A percentile compares a stretch with the other conserved stretches of the same genome.
Evolutionary conservation across 2,797 vertebrate species (phyloP).

Genomic region (Clarias pachynema): DNA sequence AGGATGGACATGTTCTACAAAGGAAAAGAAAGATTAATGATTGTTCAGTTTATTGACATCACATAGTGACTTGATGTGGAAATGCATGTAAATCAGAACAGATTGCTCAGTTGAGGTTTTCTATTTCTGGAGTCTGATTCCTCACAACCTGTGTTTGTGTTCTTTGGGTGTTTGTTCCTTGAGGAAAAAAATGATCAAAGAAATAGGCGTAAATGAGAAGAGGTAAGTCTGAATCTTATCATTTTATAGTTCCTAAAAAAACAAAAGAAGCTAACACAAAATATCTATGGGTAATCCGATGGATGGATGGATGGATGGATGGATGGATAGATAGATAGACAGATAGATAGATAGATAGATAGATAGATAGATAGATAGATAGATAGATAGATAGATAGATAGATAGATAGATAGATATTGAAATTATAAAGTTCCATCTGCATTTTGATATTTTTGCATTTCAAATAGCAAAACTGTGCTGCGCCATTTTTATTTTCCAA

Average conservation of each 20-base stretch:
- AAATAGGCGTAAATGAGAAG: too few species aligned
- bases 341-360: too few species aligned
- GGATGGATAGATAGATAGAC: too few species aligned
- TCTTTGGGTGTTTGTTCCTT: not conserved
- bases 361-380: too few species aligned
- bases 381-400: too few species aligned
- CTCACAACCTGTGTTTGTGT: not conserved
- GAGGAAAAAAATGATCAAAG: not conserved
- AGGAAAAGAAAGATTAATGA: not conserved
- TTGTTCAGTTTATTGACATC: not conserved
- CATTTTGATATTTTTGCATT: too few species aligned
- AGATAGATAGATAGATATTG: too few species aligned
- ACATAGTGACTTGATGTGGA: not conserved
- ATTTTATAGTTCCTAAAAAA: not conserved
- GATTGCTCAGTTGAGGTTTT: not conserved
- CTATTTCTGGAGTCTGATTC: not conserved
- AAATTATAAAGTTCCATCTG: too few species aligned
- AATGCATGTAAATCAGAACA: not conserved
- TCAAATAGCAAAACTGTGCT: too few species aligned
- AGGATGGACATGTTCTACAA: constrained; percentile 15
- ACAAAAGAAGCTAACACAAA: not conserved
- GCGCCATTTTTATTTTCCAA: too few species aligned
- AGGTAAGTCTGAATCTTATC: not conserved
- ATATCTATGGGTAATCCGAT: not conserved
- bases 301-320: too few species aligned